Conservation (phyloP, 1,140 invertebrate species). For the Micrasema longulum region DNA sequence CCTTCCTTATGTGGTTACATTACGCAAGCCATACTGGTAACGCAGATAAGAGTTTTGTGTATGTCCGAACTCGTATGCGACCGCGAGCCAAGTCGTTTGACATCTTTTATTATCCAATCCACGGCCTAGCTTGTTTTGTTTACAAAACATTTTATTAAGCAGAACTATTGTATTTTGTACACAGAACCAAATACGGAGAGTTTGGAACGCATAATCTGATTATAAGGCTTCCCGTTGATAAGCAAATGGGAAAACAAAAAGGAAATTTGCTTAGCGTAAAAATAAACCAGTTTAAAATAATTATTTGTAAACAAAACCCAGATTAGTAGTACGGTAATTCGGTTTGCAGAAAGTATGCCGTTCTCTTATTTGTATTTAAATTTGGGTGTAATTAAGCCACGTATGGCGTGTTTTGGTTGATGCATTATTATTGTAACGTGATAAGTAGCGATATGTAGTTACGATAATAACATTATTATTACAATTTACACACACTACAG, state of each 20-base stretch:
- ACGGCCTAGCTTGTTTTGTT: constrained; percentile 11
- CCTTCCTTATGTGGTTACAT: constrained; percentile 10
- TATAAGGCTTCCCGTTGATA: too few relatives aligned
- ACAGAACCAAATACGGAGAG: too few relatives aligned
- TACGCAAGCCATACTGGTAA: neutral
- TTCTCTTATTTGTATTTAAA: constrained; percentile 4
- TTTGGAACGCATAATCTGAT: too few relatives aligned
- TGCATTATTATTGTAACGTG: constrained; percentile 20
- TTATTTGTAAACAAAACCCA: too few relatives aligned
- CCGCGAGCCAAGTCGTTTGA: neutral
- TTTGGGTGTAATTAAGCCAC: neutral
- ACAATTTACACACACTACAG: too few relatives aligned
- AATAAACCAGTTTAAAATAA: too few relatives aligned
- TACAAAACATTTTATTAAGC: constrained; percentile 12
- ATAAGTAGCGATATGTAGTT: neutral
- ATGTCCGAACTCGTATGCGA: neutral
- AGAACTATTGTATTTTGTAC: too few relatives aligned
- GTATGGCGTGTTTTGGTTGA: constrained; percentile 24
- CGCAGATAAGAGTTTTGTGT: neutral
- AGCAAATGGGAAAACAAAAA: too few relatives aligned
- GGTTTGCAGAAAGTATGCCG: neutral
- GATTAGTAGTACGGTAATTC: too few relatives aligned
- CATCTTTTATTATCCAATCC: constrained; percentile 16
- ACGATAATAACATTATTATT: too few relatives aligned
- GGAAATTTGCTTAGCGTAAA: too few relatives aligned